Conservation (phyloP, 2,113 vertebrate species). For the Aspidoscelis tigris region DNA sequence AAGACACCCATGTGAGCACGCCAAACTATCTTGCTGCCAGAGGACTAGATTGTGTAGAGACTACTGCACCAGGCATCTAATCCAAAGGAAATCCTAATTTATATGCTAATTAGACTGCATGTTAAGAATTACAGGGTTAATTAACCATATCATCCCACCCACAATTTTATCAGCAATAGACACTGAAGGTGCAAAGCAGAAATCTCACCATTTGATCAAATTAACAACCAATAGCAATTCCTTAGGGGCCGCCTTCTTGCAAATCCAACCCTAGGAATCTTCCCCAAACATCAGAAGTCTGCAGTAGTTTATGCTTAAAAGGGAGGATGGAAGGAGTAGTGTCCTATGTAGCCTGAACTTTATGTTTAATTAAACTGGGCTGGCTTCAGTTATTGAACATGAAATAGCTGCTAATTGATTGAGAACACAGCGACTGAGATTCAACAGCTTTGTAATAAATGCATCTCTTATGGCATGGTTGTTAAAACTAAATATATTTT, state of each 20-base stretch:
- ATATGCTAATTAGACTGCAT: conserved; percentile 70
- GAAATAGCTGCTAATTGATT: conserved; percentile 47
- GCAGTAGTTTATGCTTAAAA: conserved; percentile 39
- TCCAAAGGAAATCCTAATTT: conserved; percentile 60
- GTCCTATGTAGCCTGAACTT: conserved; percentile 38
- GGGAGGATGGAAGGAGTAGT: conserved; percentile 45
- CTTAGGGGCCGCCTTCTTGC: background rate
- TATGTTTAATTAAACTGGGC: conserved; percentile 34
- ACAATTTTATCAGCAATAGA: conserved; percentile 64
- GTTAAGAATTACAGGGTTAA: conserved; percentile 73
- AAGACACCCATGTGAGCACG: conserved; percentile 35
- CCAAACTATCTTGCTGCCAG: conserved; percentile 28
- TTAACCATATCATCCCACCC: conserved; percentile 63
- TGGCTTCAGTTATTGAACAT: conserved; percentile 48
- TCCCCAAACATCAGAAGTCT: conserved; percentile 39
- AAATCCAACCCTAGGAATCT: conserved; percentile 33
- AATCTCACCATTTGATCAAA: conserved; percentile 62
- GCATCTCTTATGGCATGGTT: conserved; percentile 44
- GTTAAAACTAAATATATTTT: conserved; percentile 54
- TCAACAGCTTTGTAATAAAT: conserved; percentile 51
- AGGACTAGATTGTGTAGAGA: conserved; percentile 24
- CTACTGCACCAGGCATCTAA: conserved; percentile 40
- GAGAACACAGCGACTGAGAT: conserved; percentile 34
- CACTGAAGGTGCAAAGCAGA: conserved; percentile 50
- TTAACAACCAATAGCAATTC: conserved; percentile 45